phyloP scores from a whole-genome alignment of 2,797 vertebrate genomes.

The Enteromius argenteus region DNA sequence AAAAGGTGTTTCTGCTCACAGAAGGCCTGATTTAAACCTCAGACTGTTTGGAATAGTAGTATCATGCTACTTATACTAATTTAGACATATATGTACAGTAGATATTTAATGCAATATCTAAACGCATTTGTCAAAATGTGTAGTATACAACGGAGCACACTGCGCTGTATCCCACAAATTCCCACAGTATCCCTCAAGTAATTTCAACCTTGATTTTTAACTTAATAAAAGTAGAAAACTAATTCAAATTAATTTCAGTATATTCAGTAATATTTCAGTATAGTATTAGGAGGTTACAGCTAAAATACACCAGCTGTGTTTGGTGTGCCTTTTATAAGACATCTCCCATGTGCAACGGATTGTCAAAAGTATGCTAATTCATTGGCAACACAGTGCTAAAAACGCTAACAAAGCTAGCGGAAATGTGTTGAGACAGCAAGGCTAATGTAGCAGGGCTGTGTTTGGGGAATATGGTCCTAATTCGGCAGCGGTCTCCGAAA shows the following conservation, averaged over 20 bases:
- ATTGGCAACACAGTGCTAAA: slow-evolving; percentile 11
- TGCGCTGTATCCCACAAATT: too few relatives aligned
- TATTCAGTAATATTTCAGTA: not conserved
- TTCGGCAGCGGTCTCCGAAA: not conserved
- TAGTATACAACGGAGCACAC: too few relatives aligned
- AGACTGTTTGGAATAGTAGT: not conserved
- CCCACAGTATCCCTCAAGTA: too few relatives aligned
- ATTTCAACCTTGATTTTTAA: too few relatives aligned
- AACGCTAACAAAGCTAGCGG: slow-evolving; percentile 13
- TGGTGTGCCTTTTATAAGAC: slow-evolving; percentile 18
- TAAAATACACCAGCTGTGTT: not conserved
- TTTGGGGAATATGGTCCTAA: slow-evolving; percentile 34
- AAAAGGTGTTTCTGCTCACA: slow-evolving; percentile 18
- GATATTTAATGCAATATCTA: not conserved
- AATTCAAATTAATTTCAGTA: not conserved
- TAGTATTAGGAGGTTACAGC: not conserved
- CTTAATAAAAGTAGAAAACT: too few relatives aligned
- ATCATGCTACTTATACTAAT: not conserved
- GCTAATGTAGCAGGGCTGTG: slow-evolving; percentile 10
- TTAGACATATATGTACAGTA: not conserved
- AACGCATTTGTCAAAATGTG: not conserved
- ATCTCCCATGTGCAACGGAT: slow-evolving; percentile 11
- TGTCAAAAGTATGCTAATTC: slow-evolving; percentile 8
- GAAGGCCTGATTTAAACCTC: not conserved
- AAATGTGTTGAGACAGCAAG: slow-evolving; percentile 36